Base-by-base conservation (phyloP, 2,888 invertebrate genomes). In the Saturnia pavonia region DNA sequence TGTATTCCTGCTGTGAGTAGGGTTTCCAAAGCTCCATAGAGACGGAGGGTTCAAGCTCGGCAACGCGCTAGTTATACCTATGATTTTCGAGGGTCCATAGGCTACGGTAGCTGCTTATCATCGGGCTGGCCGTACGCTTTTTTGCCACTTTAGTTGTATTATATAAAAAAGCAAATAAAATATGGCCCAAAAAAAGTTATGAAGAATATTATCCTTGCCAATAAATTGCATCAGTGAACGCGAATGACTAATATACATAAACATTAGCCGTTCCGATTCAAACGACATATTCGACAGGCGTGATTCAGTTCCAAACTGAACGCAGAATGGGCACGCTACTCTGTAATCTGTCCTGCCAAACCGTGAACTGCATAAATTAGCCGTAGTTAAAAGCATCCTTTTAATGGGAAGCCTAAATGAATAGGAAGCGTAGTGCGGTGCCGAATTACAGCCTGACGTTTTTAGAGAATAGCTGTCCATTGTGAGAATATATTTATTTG, bases 311-410 rank as follows among this genome's bases (percentile, higher is more conserved):
- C 83, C 83, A 81, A 85, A 85, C 83, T 82, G 82, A 76, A 78
- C 81, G 78, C 80, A 78, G 82, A 83, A 83, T 82, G 85, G 84
- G 86, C 86, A 85, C 83, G 81, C 87, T 85, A 84, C 89, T 92
- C 91, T 91, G 90, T 92, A 91, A 92, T 92, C 91, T 92, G 91
- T 90, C 90, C 85, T 81, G 79, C 81, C 84, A 86, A 91, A 87
- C 88, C 90, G 88, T 90, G 90, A 85, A 78, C 87, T 88, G 91
- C 90, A 92, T 92, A 91, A 91, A 91, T 92, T 92, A 90, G 88
- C 88, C 86, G 86, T 88, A 91, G 91, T 92, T 92, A 92, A 91
- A 92, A 91, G 90, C 90, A 84, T 86, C 89, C 88, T 89, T 91
- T 91, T 91, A 92, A 91, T 91, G 89, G 90, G 83, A 86, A 86